phyloP scores from a whole-genome alignment of 2,797 vertebrate species.

The Tapirus indicus region DNA sequence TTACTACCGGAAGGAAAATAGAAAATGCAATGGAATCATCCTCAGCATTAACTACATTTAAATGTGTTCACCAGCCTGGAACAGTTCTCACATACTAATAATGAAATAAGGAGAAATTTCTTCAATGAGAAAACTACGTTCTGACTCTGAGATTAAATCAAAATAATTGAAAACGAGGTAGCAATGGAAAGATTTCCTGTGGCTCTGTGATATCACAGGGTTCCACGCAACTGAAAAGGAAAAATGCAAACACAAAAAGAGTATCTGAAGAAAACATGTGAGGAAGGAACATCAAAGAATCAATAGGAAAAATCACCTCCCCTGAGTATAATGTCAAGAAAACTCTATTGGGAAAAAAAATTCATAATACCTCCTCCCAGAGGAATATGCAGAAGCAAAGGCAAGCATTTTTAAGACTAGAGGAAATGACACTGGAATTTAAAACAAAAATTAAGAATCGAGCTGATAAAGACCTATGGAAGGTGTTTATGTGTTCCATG shows the following conservation, averaged over 20 bases:
- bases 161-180: constrained; percentile 62
- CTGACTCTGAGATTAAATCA: constrained; percentile 74
- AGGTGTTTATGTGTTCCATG: constrained; percentile 56
- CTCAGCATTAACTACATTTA: constrained; percentile 64
- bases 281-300: constrained; percentile 58
- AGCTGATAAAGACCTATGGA: constrained; percentile 53
- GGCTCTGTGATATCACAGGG: not conserved
- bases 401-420: constrained; percentile 61
- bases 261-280: not conserved
- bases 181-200: constrained; percentile 37
- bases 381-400: constrained; percentile 44
- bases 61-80: constrained; percentile 47
- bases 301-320: constrained; percentile 50
- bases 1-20: constrained; percentile 57
- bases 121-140: constrained; percentile 59
- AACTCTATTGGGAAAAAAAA: constrained; percentile 4
- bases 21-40: constrained; percentile 28
- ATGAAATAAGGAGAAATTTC: constrained; percentile 53
- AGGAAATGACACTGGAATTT: constrained; percentile 19
- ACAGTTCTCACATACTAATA: constrained; percentile 36
- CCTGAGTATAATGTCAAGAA: not conserved
- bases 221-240: not conserved
- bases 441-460: constrained; percentile 78
- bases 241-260: constrained; percentile 34
- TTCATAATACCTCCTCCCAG: not conserved